Conservation (phyloP, 2,888 invertebrate genomes). For the Odontothrips loti region DNA sequence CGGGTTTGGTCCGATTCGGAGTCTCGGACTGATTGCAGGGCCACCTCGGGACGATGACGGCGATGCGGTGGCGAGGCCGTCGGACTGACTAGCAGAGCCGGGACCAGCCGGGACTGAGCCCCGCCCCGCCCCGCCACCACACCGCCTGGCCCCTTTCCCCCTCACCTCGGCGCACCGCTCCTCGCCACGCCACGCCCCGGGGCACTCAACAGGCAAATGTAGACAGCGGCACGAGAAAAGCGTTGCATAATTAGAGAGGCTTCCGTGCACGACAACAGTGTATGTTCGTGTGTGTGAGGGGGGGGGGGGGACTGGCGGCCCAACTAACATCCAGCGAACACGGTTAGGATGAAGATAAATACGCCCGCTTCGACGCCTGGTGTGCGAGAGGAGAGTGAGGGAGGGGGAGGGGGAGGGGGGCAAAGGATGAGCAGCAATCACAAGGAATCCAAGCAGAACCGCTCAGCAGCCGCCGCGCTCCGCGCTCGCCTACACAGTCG, state of each 20-base stretch:
- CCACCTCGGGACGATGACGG: not conserved
- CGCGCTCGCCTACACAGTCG: too few species aligned
- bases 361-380: not conserved
- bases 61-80: not conserved
- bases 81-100: too few species aligned
- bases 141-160: not conserved
- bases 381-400: too few species aligned
- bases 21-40: not conserved
- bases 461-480: not conserved
- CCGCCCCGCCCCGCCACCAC: not conserved
- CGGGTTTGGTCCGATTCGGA: too few species aligned
- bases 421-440: not conserved
- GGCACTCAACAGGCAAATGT: not conserved
- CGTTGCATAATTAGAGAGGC: constrained; percentile 5
- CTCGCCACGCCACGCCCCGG: not conserved
- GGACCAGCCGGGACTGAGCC: not conserved
- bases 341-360: not conserved
- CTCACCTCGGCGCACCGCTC: not conserved
- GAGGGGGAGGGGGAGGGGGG: not conserved
- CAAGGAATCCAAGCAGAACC: not conserved
- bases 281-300: not conserved
- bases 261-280: not conserved
- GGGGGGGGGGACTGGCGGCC: not conserved
- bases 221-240: not conserved
- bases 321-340: not conserved